Conservation (phyloP, 1,140 invertebrate species). For the Lordiphosa mommai region DNA sequence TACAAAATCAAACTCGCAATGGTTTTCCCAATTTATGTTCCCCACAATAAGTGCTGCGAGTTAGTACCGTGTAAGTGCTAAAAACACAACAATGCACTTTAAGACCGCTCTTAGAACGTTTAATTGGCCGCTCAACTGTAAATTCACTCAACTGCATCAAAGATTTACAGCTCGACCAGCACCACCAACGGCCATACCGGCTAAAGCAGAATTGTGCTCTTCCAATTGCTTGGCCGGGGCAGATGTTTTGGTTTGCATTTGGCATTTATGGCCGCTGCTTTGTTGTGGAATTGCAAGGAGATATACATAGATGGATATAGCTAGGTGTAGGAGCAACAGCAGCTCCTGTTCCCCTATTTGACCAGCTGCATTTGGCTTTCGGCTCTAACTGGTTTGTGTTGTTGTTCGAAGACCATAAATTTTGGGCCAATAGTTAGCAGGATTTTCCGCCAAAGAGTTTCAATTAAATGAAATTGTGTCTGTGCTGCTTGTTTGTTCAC, state of each 20-base stretch:
- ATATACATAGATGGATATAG: background rate
- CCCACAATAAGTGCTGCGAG: too few species aligned
- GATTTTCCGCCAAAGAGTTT: constrained; percentile 9
- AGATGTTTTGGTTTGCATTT: constrained; percentile 53
- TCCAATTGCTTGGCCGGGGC: constrained; percentile 41
- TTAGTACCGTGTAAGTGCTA: constrained; percentile 16
- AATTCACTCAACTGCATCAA: constrained; percentile 52
- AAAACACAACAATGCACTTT: constrained; percentile 52
- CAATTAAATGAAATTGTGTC: constrained; percentile 9
- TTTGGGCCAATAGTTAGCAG: background rate
- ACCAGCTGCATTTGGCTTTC: constrained; percentile 37
- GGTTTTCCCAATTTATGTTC: constrained; percentile 15
- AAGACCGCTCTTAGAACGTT: constrained; percentile 32
- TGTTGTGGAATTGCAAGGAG: background rate
- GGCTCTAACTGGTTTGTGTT: background rate
- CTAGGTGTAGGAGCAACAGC: background rate
- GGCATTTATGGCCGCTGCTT: constrained; percentile 40
- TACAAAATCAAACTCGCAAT: constrained; percentile 1
- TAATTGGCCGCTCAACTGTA: constrained; percentile 55
- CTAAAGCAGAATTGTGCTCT: constrained; percentile 10
- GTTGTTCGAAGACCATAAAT: constrained; percentile 1
- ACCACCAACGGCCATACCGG: background rate
- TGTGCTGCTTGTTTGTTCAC: constrained; percentile 8
- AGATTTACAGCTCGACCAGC: constrained; percentile 40
- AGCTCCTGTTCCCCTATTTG: constrained; percentile 20